Conservation (phyloP, 2,113 vertebrate genomes). For the Triplophysa dalaica region DNA sequence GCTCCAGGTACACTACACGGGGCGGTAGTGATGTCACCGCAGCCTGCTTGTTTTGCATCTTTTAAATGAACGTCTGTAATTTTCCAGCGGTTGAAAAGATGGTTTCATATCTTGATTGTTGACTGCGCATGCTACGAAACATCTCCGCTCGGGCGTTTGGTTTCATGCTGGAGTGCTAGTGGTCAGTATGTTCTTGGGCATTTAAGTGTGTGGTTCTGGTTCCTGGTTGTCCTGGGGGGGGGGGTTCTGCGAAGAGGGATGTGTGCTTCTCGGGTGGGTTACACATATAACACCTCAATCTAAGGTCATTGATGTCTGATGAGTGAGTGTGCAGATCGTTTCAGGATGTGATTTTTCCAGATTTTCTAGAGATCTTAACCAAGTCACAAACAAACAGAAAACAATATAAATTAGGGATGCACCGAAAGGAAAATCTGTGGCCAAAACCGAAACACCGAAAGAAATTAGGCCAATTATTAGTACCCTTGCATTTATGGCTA, state of each 20-base stretch:
- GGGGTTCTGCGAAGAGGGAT: neutral
- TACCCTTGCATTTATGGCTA: no score
- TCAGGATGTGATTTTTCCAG: no score
- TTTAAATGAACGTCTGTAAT: constrained; percentile 3
- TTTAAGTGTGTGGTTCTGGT: neutral
- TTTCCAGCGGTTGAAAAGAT: neutral
- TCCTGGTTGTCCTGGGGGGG: neutral
- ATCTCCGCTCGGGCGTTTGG: neutral
- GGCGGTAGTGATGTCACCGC: neutral
- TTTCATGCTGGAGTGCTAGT: constrained; percentile 7
- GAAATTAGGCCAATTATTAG: no score
- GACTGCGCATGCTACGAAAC: neutral
- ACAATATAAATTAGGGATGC: no score
- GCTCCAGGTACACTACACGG: neutral
- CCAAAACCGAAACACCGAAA: no score
- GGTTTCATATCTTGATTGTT: constrained; percentile 9
- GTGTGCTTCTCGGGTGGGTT: neutral
- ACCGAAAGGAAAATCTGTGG: no score
- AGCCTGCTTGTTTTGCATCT: neutral
- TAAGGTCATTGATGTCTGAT: neutral
- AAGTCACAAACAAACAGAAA: no score
- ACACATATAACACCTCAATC: constrained; percentile 1
- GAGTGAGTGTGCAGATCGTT: neutral
- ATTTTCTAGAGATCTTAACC: no score
- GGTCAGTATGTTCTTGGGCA: constrained; percentile 10